Base-by-base conservation (phyloP, 2,888 invertebrate genomes). In the Xiphydria camelus region DNA sequence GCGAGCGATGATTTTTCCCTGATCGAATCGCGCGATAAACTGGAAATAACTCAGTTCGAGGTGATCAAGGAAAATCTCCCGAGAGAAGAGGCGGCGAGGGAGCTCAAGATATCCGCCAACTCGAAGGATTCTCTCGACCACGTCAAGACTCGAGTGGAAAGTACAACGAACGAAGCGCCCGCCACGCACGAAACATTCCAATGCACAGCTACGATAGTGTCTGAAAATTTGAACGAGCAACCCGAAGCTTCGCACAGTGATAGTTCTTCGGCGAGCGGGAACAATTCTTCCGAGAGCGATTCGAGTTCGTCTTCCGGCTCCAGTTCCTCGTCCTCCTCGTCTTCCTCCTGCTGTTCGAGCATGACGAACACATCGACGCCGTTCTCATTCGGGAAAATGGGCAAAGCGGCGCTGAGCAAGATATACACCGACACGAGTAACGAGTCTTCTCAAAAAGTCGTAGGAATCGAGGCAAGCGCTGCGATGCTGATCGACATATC, bases 1-100 rank as follows among this genome's bases (percentile, higher is more conserved):
- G 36, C 4, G 17, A 10, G 10, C n/a, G 15, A 47, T 51, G 50
- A 10, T 47, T 54, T n/a, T 55, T 45, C 33, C 39, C 46, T n/a
- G 49, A 57, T 3, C 17, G n/a, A n/a, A 17, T 18, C 38, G 3
- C 12, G 29, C 15, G 57, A 53, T 14, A 59, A 46, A 53, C 45
- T 59, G 9, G 68, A 73, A 46, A 70, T 74, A 29, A 71, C 68
- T 5, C 66, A 70, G 10, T 72, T 70, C 23, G 72, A 71, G 44
- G 73, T 72, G 1, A 67, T 73, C 1, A 72, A 74, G 22, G 69
- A 68, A 14, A 71, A 69, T 52, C 47, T 71, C 2, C 62, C 68
- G 0, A 64, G 59, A 21, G 68, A 70, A 21, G 68, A 68, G 12
- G 61, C 69, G 4, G 60, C 58, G 14, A 69, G 62, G 9, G 68